Evolutionary conservation across 30 jellyfish, hydroid and myxozoan species (phyloP), one percentile per base, ranked within the genome.

Genomic region (Phacellophora camtschatica): DNA sequence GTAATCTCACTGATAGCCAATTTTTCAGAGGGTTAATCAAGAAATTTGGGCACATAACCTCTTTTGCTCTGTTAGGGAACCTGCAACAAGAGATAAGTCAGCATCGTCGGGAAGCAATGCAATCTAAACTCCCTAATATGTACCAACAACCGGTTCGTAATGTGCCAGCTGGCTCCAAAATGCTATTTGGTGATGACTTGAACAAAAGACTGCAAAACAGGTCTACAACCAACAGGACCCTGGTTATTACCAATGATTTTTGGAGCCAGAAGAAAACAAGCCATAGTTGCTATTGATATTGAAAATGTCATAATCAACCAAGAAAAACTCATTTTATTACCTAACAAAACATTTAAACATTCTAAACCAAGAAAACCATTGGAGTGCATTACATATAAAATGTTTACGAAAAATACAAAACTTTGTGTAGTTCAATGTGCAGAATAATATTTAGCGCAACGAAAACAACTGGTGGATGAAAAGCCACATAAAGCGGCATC

Each of bases 401-500:
- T n/a, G n/a, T n/a, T 34, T 66, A 41, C 25, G 54, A 54, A 22
- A 27, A 70, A 70, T 70, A 45, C 49, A 37, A 70, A 68, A 68
- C 62, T 70, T 3, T 70, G 84, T 70, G 84, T 50, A n/a, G n/a
- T n/a, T n/a, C n/a, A n/a, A n/a, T n/a, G n/a, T n/a, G n/a, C n/a
- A 16, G 70, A 42, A 45, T 69, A 70, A 70, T 70, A 70, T 45
- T 51, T 45, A 70, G 37, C 16, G 55, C 66, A 53, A 48, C 45
- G 84, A 49, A 70, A 70, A 22, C 55, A 16, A 16, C 70, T 70
- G 10, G 84, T 43, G 19, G 12, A 30, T 50, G 84, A 71, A 30
- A 42, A 70, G 42, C 84, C 84, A 70, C 84, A 70, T 51, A 70
- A 51, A 45, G 53, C 22, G 43, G 71, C 84, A 45, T 41, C 84